Conservation (phyloP, 2,797 vertebrate species). For the Anas flavirostris region DNA sequence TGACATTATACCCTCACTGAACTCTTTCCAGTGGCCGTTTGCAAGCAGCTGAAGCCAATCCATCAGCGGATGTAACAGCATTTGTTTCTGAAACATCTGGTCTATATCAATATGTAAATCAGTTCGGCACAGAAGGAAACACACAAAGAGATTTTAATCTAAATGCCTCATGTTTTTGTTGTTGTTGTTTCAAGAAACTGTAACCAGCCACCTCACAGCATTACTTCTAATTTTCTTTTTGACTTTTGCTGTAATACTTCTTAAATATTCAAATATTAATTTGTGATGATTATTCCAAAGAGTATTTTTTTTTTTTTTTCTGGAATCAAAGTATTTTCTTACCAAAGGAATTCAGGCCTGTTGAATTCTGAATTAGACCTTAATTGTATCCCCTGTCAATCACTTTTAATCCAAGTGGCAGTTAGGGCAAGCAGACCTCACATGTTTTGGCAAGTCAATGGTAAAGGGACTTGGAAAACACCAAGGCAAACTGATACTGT, state of each 20-base stretch:
- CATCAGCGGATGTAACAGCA: constrained; percentile 48
- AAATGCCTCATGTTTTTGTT: constrained; percentile 35
- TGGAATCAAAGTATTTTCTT: constrained; percentile 64
- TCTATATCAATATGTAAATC: constrained; percentile 65
- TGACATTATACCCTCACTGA: constrained; percentile 11
- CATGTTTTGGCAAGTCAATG: constrained; percentile 43
- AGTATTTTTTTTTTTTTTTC: neutral
- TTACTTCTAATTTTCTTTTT: neutral
- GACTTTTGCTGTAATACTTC: neutral
- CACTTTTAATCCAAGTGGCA: constrained; percentile 43
- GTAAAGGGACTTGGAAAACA: constrained; percentile 44
- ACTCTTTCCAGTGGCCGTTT: neutral
- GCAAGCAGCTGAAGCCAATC: constrained; percentile 47
- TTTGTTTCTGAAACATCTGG: constrained; percentile 74
- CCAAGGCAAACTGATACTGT: constrained; percentile 24
- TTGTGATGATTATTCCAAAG: neutral
- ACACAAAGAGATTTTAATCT: constrained; percentile 58
- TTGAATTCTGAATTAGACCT: constrained; percentile 65
- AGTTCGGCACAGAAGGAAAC: constrained; percentile 22
- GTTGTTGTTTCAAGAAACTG: constrained; percentile 71
- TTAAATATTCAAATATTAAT: neutral
- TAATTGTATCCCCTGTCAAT: constrained; percentile 75
- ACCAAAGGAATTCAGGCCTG: constrained; percentile 51
- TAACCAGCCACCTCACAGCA: constrained; percentile 35
- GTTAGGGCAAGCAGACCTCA: constrained; percentile 55